Percentiles rank a stretch among this genome's conserved stretches.
Conservation (phyloP, 2,113 vertebrate species). For the Rhea americana region DNA sequence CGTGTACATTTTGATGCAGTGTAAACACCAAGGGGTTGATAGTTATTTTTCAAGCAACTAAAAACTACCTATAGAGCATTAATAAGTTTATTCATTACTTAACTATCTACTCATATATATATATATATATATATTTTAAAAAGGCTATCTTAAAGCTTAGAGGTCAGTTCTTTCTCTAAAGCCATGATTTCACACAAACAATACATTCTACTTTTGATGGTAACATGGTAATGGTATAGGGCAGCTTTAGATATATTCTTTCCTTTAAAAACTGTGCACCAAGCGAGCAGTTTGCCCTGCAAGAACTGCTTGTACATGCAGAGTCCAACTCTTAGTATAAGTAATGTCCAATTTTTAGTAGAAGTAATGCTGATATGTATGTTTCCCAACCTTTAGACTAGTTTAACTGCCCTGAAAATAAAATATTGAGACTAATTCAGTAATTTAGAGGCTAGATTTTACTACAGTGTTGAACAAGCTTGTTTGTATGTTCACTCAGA, state of each 20-base stretch:
- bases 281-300: neutral
- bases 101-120: conserved; percentile 9
- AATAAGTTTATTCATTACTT: conserved; percentile 46
- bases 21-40: conserved; percentile 29
- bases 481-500: neutral
- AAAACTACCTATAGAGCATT: conserved; percentile 48
- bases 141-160: conserved; percentile 71
- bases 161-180: conserved; percentile 57
- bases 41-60: conserved; percentile 65
- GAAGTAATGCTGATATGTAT: neutral
- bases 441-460: conserved; percentile 7
- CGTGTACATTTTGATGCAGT: conserved; percentile 41
- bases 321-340: neutral
- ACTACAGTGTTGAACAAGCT: neutral
- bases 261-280: neutral
- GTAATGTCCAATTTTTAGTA: neutral
- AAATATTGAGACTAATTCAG: neutral
- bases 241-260: conserved; percentile 29
- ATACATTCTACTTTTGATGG: conserved; percentile 43
- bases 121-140: conserved; percentile 1
- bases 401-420: conserved; percentile 5
- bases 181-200: conserved; percentile 31
- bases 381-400: conserved; percentile 30
- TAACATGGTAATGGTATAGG: neutral
- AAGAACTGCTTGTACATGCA: neutral